A percentile compares a stretch with the other conserved stretches of the same genome.
phyloP scores from a whole-genome alignment of 2,797 vertebrate species.

The Gobionotothen gibberifrons region DNA sequence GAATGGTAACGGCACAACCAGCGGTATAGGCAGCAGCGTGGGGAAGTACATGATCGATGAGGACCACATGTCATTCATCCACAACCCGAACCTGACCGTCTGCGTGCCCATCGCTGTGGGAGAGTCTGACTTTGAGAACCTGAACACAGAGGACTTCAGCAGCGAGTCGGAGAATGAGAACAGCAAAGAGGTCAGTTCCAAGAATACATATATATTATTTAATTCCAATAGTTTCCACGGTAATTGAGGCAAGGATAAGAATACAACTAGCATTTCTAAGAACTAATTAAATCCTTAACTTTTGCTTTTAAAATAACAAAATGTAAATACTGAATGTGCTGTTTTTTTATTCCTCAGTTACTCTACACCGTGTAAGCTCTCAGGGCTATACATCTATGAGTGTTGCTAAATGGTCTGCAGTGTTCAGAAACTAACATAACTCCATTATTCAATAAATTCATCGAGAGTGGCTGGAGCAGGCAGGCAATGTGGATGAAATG shows the following conservation, averaged over 20 bases:
- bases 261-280: background rate
- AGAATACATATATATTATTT: background rate
- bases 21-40: conserved; percentile 97
- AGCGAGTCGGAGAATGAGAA: conserved; percentile 96
- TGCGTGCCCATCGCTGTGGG: conserved; percentile 97
- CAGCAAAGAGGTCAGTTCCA: conserved; percentile 93
- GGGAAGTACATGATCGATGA: conserved; percentile 98
- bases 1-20: conserved; percentile 97
- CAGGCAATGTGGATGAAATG: conserved; percentile 40
- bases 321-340: background rate
- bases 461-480: conserved; percentile 25
- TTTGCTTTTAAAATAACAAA: background rate
- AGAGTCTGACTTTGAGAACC: conserved; percentile 97
- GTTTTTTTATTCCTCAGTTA: conserved; percentile 14
- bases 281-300: background rate
- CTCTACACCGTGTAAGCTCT: background rate
- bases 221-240: background rate
- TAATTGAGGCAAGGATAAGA: background rate
- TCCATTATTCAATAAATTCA: conserved; percentile 52
- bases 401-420: conserved; percentile 37
- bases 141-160: conserved; percentile 98
- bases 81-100: conserved; percentile 97
- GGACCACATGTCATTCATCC: conserved; percentile 99
- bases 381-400: conserved; percentile 25
- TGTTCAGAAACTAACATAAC: conserved; percentile 44